A percentile compares a stretch with the other conserved stretches of the same genome.
phyloP scores from a whole-genome alignment of 2,888 invertebrate species.

The Erannis defoliaria region DNA sequence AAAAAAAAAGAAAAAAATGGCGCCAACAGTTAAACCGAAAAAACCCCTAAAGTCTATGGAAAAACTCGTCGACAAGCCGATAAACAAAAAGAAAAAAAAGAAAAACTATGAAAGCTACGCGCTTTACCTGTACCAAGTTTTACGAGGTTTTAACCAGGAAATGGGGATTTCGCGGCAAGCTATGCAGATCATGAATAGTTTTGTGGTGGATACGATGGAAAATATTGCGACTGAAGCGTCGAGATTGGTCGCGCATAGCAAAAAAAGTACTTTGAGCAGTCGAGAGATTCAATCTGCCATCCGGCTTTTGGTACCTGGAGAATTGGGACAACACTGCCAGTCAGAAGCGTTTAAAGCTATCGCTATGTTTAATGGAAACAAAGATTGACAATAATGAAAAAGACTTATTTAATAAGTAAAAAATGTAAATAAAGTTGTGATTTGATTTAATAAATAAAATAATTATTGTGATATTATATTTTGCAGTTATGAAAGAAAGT shows the following conservation, averaged over 20 bases:
- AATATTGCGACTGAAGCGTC: slow-evolving; percentile 1
- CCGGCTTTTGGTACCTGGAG: not conserved
- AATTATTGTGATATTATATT: not conserved
- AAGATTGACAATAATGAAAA: not conserved
- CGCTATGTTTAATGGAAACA: not conserved
- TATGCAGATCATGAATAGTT: slow-evolving; percentile 6
- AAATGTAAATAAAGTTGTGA: not conserved
- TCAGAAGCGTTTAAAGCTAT: not conserved
- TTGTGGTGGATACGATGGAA: slow-evolving; percentile 1
- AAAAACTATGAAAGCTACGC: slow-evolving; percentile 5
- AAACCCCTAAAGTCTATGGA: slow-evolving; percentile 8
- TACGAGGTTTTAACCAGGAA: not conserved
- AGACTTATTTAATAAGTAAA: too few relatives aligned
- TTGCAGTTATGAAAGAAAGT: not conserved
- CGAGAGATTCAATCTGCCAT: not conserved
- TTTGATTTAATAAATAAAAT: not conserved
- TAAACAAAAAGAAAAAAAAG: slow-evolving; percentile 1
- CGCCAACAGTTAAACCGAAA: slow-evolving; percentile 12
- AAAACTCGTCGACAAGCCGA: slow-evolving; percentile 1
- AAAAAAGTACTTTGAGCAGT: not conserved
- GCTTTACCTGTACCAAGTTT: not conserved
- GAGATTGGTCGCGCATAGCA: not conserved
- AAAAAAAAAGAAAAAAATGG: not conserved
- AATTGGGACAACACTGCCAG: not conserved
- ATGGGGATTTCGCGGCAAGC: slow-evolving; percentile 8